phyloP scores from a whole-genome alignment of 2,888 invertebrate genomes.

The Dynastes grantii region DNA sequence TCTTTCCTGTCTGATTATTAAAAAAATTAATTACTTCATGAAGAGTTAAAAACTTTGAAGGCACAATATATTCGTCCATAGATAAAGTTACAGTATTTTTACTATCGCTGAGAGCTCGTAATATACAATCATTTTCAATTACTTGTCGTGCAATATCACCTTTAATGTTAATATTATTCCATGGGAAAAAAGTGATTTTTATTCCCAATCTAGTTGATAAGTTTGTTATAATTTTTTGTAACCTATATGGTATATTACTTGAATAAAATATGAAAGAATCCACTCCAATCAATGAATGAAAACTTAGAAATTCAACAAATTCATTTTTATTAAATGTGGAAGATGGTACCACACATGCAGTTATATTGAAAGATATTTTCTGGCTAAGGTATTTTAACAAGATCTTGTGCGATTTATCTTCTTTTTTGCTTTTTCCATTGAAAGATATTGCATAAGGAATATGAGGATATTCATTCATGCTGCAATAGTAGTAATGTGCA shows the following conservation, averaged over 20 bases:
- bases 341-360: constrained; percentile 78
- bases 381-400: constrained; percentile 58
- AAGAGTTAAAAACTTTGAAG: constrained; percentile 74
- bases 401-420: constrained; percentile 61
- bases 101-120: constrained; percentile 73
- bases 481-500: constrained; percentile 74
- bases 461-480: constrained; percentile 70
- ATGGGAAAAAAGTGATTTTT: constrained; percentile 75
- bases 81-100: constrained; percentile 74
- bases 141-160: constrained; percentile 69
- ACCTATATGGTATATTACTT: constrained; percentile 70
- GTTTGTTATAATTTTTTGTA: constrained; percentile 69
- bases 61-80: constrained; percentile 80
- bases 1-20: constrained; percentile 66
- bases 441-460: constrained; percentile 71
- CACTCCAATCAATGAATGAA: constrained; percentile 79
- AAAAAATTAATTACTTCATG: constrained; percentile 73
- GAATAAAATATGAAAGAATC: constrained; percentile 80
- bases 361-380: constrained; percentile 71
- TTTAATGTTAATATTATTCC: constrained; percentile 78
- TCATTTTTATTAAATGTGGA: constrained; percentile 73
- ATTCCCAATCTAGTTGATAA: constrained; percentile 67
- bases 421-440: constrained; percentile 60
- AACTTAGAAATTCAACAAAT: constrained; percentile 79
- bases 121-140: constrained; percentile 78